A percentile compares a stretch with the other conserved stretches of the same genome.
Evolutionary conservation across 2,797 vertebrate genomes (phyloP).

Genomic region (Anomalospiza imberbis): DNA sequence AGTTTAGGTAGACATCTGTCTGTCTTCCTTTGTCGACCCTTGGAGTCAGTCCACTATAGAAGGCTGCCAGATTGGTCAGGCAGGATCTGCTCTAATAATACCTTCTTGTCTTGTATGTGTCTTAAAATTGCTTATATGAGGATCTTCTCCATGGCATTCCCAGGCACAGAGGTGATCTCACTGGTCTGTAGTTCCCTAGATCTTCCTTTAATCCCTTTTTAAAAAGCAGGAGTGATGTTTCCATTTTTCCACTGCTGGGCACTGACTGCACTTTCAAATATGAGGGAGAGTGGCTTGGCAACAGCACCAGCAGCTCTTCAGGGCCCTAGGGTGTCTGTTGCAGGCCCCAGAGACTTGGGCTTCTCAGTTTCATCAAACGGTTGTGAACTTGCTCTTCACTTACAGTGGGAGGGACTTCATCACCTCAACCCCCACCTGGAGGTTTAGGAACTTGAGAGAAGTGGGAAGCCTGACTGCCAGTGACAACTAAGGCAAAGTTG

Average conservation of each 20-base stretch:
- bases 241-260: background rate
- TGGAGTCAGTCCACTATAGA: background rate
- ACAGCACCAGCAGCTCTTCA: background rate
- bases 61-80: background rate
- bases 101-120: background rate
- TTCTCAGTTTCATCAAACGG: background rate
- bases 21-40: rapidly evolving
- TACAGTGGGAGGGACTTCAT: background rate
- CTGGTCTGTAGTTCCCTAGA: background rate
- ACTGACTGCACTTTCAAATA: background rate
- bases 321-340: background rate
- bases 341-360: background rate
- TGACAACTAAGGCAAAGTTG: background rate
- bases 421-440: background rate
- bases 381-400: background rate
- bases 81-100: background rate
- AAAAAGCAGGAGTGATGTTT: background rate
- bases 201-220: background rate
- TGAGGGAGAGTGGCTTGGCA: background rate
- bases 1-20: background rate
- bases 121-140: background rate
- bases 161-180: background rate
- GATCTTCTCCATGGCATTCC: background rate
- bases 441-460: background rate
- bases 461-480: background rate